Percentiles rank a stretch among this genome's conserved stretches.
These are phyloP conservation scores for Brachypalpus laphriformis DNA, from an alignment of 2,888 invertebrate species.

Conservation along the genomic window DNA sequence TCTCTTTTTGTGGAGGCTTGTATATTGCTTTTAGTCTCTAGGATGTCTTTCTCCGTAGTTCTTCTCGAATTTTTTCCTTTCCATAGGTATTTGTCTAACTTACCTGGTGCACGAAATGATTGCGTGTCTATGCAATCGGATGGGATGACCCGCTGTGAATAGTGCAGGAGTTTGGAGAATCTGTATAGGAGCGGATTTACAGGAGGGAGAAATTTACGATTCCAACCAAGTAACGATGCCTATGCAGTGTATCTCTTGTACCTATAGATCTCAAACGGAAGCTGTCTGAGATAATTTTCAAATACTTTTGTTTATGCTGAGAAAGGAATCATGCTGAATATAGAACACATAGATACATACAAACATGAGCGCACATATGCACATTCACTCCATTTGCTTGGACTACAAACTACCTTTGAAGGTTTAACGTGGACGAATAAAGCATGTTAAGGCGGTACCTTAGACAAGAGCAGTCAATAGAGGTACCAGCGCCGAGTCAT, in stretches of 20 bases:
- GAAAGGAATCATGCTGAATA: no score
- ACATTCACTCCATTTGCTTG: no score
- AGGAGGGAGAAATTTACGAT: slow-evolving; percentile 2
- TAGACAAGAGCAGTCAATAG: no score
- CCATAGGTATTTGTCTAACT: slow-evolving; percentile 71
- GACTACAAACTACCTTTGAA: no score
- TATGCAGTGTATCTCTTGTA: neutral
- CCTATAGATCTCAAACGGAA: neutral
- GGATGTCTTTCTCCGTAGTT: slow-evolving; percentile 10
- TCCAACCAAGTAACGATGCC: neutral
- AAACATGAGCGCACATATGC: no score
- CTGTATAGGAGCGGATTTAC: neutral
- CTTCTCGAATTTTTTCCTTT: slow-evolving; percentile 13
- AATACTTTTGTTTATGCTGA: neutral
- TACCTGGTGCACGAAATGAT: slow-evolving; percentile 38
- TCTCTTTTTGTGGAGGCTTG: slow-evolving; percentile 18
- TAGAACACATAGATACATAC: no score
- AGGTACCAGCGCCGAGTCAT: no score
- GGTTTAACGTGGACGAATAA: no score
- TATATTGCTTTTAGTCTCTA: neutral
- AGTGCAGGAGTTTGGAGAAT: neutral
- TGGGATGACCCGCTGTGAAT: slow-evolving; percentile 30
- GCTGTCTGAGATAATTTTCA: neutral
- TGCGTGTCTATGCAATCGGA: slow-evolving; percentile 26
- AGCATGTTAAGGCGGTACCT: no score